Evolutionary conservation across 2,888 invertebrate species (phyloP).

Genomic region (Pteria penguin): DNA sequence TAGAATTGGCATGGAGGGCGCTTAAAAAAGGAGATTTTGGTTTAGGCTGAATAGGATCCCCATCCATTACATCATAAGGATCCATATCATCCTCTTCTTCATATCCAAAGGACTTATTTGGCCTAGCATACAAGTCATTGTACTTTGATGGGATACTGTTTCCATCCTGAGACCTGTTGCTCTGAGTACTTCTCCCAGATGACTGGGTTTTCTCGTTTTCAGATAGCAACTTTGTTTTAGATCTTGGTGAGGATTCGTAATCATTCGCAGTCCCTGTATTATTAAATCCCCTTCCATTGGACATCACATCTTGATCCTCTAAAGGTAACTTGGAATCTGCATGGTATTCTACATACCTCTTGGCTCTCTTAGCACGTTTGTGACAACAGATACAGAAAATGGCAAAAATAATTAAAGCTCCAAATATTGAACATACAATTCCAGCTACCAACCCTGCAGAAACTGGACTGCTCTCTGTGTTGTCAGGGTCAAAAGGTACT

Average conservation of each 20-base stretch:
- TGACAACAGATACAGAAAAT: constrained; percentile 63
- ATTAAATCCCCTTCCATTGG: constrained; percentile 42
- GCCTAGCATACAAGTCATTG: neutral
- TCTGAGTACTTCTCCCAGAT: neutral
- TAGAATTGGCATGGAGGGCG: constrained; percentile 63
- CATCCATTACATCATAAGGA: constrained; percentile 35
- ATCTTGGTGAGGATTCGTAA: constrained; percentile 32
- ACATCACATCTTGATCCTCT: constrained; percentile 19
- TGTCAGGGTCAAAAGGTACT: constrained; percentile 44
- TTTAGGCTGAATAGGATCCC: constrained; percentile 31
- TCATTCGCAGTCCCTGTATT: constrained; percentile 37
- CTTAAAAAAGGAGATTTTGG: constrained; percentile 60
- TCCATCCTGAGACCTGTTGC: constrained; percentile 26
- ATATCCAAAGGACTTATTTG: neutral
- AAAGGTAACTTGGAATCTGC: constrained; percentile 10
- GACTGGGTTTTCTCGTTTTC: neutral
- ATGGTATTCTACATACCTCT: constrained; percentile 11
- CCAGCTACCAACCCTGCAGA: constrained; percentile 66
- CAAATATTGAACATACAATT: constrained; percentile 64
- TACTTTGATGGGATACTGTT: constrained; percentile 9
- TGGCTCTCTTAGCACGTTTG: constrained; percentile 19
- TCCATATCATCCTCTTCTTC: constrained; percentile 34
- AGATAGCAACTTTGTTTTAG: constrained; percentile 35
- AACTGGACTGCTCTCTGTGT: constrained; percentile 55
- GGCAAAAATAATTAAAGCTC: constrained; percentile 57